A percentile compares a stretch with the other conserved stretches of the same genome.
These are phyloP conservation scores for Peromyscus maniculatus DNA, from an alignment of 2,113 vertebrate species.

Conservation along the genomic window DNA sequence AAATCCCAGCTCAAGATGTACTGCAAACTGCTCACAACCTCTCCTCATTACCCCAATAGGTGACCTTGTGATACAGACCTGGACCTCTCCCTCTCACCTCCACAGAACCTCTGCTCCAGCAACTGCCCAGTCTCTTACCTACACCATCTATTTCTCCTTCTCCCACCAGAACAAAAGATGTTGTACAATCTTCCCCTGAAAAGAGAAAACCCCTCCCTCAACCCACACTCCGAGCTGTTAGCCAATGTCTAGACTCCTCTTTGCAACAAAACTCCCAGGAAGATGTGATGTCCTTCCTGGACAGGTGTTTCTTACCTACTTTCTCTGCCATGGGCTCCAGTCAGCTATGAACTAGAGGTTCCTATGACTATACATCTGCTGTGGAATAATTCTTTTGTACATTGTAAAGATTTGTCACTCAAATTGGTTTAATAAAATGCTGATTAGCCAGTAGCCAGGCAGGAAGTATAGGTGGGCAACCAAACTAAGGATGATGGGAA, in stretches of 20 bases:
- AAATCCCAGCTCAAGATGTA: constrained; percentile 10
- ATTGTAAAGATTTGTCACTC: no score
- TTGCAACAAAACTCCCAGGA: not conserved
- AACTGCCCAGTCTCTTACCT: not conserved
- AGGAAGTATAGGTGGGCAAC: no score
- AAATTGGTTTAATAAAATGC: no score
- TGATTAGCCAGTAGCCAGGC: no score
- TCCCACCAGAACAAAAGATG: not conserved
- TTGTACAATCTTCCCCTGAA: not conserved
- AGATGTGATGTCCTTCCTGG: not conserved
- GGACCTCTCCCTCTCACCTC: not conserved
- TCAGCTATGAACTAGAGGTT: not conserved
- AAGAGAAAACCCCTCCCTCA: not conserved
- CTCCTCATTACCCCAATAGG: not conserved
- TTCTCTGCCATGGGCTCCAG: not conserved
- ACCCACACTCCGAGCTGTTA: not conserved
- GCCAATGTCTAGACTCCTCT: not conserved
- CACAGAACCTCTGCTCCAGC: not conserved
- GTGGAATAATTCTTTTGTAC: no score
- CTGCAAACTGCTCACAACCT: not conserved
- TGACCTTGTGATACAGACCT: not conserved
- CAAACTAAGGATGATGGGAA: no score
- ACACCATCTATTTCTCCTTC: not conserved
- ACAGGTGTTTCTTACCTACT: no score
- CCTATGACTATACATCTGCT: not conserved